Percentiles rank a stretch among this genome's conserved stretches.
These are phyloP conservation scores for Syrphus vitripennis DNA, from an alignment of 2,888 invertebrate species.

Conservation along the genomic window DNA sequence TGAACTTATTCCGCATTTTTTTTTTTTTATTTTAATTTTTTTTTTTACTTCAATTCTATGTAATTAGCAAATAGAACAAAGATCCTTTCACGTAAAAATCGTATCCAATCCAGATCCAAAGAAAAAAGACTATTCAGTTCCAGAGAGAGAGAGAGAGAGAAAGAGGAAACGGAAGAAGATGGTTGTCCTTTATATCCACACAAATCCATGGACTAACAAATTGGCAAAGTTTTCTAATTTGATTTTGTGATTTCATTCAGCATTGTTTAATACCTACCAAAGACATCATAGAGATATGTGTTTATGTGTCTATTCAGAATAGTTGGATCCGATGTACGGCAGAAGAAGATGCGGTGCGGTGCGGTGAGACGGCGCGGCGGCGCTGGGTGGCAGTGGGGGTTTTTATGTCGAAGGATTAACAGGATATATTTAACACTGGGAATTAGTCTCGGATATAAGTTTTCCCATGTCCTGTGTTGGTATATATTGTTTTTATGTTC, in stretches of 20 bases:
- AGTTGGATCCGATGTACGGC: no score
- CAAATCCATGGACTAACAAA: constrained; percentile 61
- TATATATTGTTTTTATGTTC: constrained; percentile 13
- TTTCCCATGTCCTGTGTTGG: constrained; percentile 37
- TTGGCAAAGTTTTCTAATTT: constrained; percentile 71
- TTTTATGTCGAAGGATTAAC: constrained; percentile 65
- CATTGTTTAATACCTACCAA: constrained; percentile 47
- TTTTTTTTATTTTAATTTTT: constrained; percentile 17
- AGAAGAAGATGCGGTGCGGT: not conserved
- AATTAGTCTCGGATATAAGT: constrained; percentile 61
- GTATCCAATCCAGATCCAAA: not conserved
- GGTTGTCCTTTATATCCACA: constrained; percentile 16
- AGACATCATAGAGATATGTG: not conserved
- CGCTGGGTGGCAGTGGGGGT: no score
- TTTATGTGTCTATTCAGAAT: not conserved
- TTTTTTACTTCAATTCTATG: constrained; percentile 5
- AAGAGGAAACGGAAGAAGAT: not conserved
- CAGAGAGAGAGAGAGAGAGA: no score
- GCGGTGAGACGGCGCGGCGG: no score
- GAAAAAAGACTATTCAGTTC: constrained; percentile 5
- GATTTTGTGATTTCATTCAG: constrained; percentile 67
- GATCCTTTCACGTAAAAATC: constrained; percentile 34
- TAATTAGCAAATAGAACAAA: constrained; percentile 58
- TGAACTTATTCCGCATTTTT: constrained; percentile 18
- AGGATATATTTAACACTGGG: constrained; percentile 67